Conservation (phyloP, 1,140 invertebrate genomes). For the Drosophila azteca region DNA sequence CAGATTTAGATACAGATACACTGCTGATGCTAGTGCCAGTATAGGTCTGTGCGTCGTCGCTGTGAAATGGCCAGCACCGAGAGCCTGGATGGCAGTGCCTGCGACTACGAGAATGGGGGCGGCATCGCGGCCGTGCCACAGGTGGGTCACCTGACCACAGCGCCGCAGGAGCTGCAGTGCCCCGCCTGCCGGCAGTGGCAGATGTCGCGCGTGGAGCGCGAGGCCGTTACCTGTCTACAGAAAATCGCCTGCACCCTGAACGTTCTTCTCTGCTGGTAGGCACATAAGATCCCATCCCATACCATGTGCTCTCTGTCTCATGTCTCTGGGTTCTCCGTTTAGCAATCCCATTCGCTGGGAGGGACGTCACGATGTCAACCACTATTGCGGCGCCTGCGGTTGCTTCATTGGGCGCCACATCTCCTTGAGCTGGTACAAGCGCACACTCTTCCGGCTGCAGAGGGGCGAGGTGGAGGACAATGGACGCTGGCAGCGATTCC, state of each 20-base stretch:
- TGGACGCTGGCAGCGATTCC: slow-evolving; percentile 64
- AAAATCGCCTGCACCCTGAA: slow-evolving; percentile 60
- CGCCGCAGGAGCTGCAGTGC: slow-evolving; percentile 69
- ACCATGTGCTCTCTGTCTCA: neutral
- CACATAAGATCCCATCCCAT: neutral
- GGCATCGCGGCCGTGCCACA: slow-evolving; percentile 60
- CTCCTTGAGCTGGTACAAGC: slow-evolving; percentile 75
- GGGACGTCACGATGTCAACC: slow-evolving; percentile 73
- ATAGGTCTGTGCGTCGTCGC: slow-evolving; percentile 30
- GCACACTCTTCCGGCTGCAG: slow-evolving; percentile 70
- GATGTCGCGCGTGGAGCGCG: slow-evolving; percentile 50
- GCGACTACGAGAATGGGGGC: slow-evolving; percentile 30
- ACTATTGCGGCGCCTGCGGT: slow-evolving; percentile 75
- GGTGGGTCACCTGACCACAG: slow-evolving; percentile 66
- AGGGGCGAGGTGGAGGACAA: slow-evolving; percentile 68
- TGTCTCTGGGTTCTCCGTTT: neutral
- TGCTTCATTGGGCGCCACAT: slow-evolving; percentile 80
- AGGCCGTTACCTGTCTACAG: slow-evolving; percentile 68
- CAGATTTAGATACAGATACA: slow-evolving; percentile 24
- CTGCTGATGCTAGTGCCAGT: slow-evolving; percentile 37
- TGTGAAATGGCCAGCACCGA: slow-evolving; percentile 71
- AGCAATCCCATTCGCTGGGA: slow-evolving; percentile 73
- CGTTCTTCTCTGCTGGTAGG: slow-evolving; percentile 70
- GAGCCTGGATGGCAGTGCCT: slow-evolving; percentile 64
- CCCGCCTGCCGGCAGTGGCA: slow-evolving; percentile 66